Percentiles rank a stretch among this genome's conserved stretches.
phyloP scores from a whole-genome alignment of 1,140 invertebrate genomes.

The Nasonia vitripennis region DNA sequence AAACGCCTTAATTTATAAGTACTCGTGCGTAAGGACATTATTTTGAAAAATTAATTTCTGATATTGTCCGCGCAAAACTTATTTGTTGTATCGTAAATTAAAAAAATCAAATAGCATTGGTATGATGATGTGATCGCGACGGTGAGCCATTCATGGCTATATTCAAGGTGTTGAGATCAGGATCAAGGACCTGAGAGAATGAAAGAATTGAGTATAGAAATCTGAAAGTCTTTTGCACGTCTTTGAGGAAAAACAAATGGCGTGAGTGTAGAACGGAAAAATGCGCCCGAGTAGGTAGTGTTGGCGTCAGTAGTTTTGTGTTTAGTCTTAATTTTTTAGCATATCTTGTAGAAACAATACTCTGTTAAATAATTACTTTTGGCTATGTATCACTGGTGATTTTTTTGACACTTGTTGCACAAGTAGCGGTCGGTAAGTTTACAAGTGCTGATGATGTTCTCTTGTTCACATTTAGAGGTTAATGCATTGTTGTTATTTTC shows the following conservation, averaged over 20 bases:
- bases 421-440: conserved; percentile 26
- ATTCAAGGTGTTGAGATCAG: conserved; percentile 46
- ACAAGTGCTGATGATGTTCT: background rate
- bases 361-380: background rate
- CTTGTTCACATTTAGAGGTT: conserved; percentile 31
- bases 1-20: background rate
- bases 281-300: background rate
- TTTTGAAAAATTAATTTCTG: too few species aligned
- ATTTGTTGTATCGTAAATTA: too few species aligned
- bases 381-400: background rate
- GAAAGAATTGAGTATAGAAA: conserved; percentile 37
- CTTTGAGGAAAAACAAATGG: conserved; percentile 40
- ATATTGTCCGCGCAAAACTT: too few species aligned
- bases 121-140: conserved; percentile 41
- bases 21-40: background rate
- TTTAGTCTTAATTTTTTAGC: conserved; percentile 26
- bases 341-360: background rate
- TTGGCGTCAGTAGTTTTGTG: background rate
- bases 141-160: conserved; percentile 42
- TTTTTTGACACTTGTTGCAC: conserved; percentile 38
- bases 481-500: background rate
- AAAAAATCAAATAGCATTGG: conserved; percentile 25
- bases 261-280: conserved; percentile 5
- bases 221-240: background rate
- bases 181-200: conserved; percentile 46